Evolutionary conservation across 1,140 invertebrate species (phyloP).

Genomic region (Grapholita molesta): DNA sequence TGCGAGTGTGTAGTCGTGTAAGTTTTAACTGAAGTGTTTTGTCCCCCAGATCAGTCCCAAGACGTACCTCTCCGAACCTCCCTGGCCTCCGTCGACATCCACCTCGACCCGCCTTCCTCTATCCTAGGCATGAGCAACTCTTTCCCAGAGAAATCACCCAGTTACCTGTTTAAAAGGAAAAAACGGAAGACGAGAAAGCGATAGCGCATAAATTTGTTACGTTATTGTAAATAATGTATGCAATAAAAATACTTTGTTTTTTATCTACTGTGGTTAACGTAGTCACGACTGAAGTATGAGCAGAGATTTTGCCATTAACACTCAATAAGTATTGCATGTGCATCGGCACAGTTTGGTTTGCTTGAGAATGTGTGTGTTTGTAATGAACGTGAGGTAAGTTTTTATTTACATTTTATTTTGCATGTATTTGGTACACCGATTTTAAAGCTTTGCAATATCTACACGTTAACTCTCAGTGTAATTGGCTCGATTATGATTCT

Average conservation of each 20-base stretch:
- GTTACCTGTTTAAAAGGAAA: constrained; percentile 33
- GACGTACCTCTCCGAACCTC: constrained; percentile 56
- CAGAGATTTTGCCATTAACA: constrained; percentile 55
- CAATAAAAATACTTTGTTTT: constrained; percentile 34
- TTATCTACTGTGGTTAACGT: constrained; percentile 22
- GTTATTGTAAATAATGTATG: constrained; percentile 28
- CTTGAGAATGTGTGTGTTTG: constrained; percentile 46
- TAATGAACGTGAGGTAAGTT: constrained; percentile 41
- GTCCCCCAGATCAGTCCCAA: constrained; percentile 34
- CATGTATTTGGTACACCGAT: constrained; percentile 21
- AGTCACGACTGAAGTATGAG: constrained; percentile 40
- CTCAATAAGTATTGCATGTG: constrained; percentile 46
- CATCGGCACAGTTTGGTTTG: constrained; percentile 41
- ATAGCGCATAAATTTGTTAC: constrained; percentile 19
- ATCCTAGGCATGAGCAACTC: constrained; percentile 10
- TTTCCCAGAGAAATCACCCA: constrained; percentile 13
- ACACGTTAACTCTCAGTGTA: not conserved
- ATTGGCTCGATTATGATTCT: not conserved
- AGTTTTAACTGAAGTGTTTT: not conserved
- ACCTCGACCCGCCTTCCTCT: constrained; percentile 31
- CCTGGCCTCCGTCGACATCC: constrained; percentile 60
- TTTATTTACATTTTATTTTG: constrained; percentile 22
- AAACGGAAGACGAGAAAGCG: constrained; percentile 23
- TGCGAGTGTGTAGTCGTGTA: not conserved
- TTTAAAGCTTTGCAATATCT: not conserved